These are phyloP conservation scores for Nemurella pictetii DNA, from an alignment of 2,888 invertebrate genomes.

Conservation along the genomic window DNA sequence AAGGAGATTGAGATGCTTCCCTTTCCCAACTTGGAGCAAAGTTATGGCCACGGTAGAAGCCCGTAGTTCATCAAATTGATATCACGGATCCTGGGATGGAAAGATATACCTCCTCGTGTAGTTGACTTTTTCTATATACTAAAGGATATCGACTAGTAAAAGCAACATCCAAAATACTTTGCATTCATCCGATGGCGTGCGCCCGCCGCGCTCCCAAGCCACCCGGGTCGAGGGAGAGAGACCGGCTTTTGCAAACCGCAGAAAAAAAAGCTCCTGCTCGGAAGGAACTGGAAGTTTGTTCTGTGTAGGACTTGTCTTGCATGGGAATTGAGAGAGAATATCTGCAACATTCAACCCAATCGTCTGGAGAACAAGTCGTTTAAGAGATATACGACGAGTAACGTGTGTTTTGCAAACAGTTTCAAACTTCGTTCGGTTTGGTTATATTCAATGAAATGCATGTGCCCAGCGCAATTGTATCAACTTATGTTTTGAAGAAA, in stretches of 20 bases:
- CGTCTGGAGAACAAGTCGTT: constrained; percentile 26
- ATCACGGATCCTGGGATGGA: constrained; percentile 1
- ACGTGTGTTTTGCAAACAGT: constrained; percentile 26
- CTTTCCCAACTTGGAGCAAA: neutral
- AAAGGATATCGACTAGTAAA: constrained; percentile 22
- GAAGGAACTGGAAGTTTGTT: constrained; percentile 22
- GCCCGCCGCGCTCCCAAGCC: neutral
- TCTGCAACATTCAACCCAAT: constrained; percentile 27
- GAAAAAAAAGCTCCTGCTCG: constrained; percentile 11
- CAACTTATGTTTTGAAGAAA: neutral
- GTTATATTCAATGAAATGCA: constrained; percentile 21
- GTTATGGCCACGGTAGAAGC: neutral
- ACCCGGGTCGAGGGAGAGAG: neutral
- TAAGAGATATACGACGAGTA: constrained; percentile 17
- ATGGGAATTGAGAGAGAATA: constrained; percentile 14
- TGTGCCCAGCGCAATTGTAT: constrained; percentile 13
- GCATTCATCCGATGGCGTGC: constrained; percentile 13
- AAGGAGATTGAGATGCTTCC: neutral
- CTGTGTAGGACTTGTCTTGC: constrained; percentile 19
- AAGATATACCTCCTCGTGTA: neutral
- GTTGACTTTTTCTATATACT: constrained; percentile 10
- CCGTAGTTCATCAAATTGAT: constrained; percentile 9
- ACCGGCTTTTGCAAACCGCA: constrained; percentile 7
- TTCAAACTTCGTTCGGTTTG: constrained; percentile 11
- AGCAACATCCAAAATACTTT: constrained; percentile 25